Conservation (phyloP, 2,888 invertebrate species). For the Stenotaenia linearis region DNA sequence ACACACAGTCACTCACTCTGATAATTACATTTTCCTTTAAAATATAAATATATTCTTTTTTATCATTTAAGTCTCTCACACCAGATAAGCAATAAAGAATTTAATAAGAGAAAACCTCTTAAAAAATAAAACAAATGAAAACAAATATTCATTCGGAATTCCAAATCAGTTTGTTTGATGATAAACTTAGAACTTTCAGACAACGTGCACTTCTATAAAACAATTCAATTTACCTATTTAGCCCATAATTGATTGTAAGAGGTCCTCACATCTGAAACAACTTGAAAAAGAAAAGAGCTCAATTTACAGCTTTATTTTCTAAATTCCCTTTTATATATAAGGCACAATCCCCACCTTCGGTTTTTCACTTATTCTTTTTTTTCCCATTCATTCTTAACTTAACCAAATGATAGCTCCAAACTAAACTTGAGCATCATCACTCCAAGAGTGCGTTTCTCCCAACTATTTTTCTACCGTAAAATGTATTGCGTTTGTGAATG, state of each 20-base stretch:
- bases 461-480: not conserved
- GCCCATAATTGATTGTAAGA: conserved; percentile 13
- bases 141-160: not conserved
- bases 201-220: not conserved
- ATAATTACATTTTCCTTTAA: conserved; percentile 3
- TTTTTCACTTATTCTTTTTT: not conserved
- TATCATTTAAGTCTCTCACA: not conserved
- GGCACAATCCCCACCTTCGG: not conserved
- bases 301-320: not conserved
- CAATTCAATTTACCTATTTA: not conserved
- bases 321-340: not conserved
- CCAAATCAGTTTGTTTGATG: conserved; percentile 24
- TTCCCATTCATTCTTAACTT: not conserved
- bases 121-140: not conserved
- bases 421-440: not conserved
- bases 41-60: not conserved
- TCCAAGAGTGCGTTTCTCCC: not conserved
- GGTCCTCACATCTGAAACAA: not conserved
- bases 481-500: conserved; percentile 21
- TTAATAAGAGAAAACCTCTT: not conserved
- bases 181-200: conserved; percentile 5
- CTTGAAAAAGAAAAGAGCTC: conserved; percentile 24
- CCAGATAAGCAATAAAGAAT: not conserved
- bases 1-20: conserved; percentile 27
- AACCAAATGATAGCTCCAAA: not conserved